phyloP scores from a whole-genome alignment of 2,888 invertebrate genomes.

The Lasioglossum vierecki region DNA sequence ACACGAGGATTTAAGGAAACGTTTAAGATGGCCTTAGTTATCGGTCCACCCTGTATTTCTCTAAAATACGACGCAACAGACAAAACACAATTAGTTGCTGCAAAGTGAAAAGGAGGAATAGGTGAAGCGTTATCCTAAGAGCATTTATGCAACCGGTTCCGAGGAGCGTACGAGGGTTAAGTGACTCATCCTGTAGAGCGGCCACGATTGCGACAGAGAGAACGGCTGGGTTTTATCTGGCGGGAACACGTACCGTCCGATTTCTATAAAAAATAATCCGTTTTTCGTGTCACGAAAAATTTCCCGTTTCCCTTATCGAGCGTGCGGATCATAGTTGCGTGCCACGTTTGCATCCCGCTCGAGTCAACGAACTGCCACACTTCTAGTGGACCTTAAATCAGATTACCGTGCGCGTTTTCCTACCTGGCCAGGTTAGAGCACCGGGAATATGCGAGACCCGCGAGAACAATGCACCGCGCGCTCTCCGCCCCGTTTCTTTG shows the following conservation, averaged over 20 bases:
- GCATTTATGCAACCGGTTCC: neutral
- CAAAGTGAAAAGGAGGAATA: neutral
- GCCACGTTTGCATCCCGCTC: conserved; percentile 51
- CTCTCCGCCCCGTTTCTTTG: conserved; percentile 24
- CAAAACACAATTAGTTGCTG: neutral
- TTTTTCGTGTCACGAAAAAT: conserved; percentile 54
- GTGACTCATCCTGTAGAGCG: neutral
- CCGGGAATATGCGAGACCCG: conserved; percentile 27
- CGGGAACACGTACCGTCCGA: conserved; percentile 20
- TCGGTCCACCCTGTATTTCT: neutral
- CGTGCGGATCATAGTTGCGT: conserved; percentile 66
- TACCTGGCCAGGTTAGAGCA: conserved; percentile 41
- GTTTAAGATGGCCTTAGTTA: no score
- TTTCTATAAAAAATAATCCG: conserved; percentile 39
- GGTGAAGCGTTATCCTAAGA: neutral
- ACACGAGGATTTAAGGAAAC: no score
- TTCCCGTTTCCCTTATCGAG: conserved; percentile 56
- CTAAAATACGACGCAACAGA: neutral
- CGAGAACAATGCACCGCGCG: conserved; percentile 32
- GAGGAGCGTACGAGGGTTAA: neutral
- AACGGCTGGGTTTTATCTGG: neutral
- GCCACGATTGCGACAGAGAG: neutral
- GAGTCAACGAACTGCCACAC: conserved; percentile 67
- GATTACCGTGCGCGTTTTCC: conserved; percentile 65
- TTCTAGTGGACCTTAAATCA: conserved; percentile 66